phyloP scores from a whole-genome alignment of 2,888 invertebrate genomes.

The Dendrolimus houi region DNA sequence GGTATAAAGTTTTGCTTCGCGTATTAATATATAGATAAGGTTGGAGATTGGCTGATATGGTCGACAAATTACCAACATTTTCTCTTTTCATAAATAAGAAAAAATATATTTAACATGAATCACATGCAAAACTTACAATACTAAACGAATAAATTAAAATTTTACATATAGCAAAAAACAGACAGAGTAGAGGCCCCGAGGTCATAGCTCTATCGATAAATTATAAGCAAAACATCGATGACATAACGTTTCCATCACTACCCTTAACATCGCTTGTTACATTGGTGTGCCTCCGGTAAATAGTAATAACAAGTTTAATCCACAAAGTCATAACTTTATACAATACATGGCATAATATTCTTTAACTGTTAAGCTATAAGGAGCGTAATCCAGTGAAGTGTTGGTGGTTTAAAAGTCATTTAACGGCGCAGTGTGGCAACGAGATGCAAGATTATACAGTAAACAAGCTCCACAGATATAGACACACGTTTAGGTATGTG shows the following conservation, averaged over 20 bases:
- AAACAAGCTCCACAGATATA: constrained; percentile 27
- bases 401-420: constrained; percentile 3
- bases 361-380: neutral
- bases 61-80: too few species aligned
- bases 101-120: too few species aligned
- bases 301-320: constrained; percentile 1
- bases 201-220: neutral
- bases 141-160: too few species aligned
- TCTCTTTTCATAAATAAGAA: too few species aligned
- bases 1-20: too few species aligned
- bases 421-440: constrained; percentile 16
- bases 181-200: too few species aligned
- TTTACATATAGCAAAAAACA: too few species aligned
- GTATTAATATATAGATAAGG: too few species aligned
- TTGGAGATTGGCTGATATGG: too few species aligned
- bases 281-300: constrained; percentile 26
- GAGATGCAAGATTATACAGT: constrained; percentile 33
- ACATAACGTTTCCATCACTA: constrained; percentile 6
- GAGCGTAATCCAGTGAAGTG: neutral
- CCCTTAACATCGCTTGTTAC: constrained; percentile 26
- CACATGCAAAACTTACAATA: too few species aligned
- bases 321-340: neutral
- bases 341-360: constrained; percentile 3
- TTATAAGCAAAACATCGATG: neutral
- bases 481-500: constrained; percentile 25